Evolutionary conservation across 2,888 invertebrate genomes (phyloP).

Genomic region (Bembecia ichneumoniformis): DNA sequence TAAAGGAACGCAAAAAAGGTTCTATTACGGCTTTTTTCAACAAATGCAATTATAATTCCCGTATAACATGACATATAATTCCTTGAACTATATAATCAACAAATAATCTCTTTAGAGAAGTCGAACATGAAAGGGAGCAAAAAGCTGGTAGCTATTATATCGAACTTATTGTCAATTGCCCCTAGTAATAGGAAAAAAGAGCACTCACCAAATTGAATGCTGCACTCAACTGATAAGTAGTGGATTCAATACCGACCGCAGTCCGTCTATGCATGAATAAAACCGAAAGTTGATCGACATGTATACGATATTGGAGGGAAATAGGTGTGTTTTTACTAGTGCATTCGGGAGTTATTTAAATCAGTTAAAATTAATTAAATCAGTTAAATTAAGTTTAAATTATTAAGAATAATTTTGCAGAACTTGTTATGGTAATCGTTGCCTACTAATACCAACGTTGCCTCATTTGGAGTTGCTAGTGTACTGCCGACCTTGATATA

Average conservation of each 20-base stretch:
- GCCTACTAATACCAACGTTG: no score
- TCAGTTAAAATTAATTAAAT: no score
- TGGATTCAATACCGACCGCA: conserved; percentile 20
- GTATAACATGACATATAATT: not conserved
- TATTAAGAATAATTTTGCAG: no score
- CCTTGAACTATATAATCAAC: not conserved
- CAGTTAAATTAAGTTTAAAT: no score
- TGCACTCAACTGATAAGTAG: conserved; percentile 38
- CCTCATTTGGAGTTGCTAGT: no score
- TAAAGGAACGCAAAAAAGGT: no score
- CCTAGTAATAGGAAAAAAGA: conserved; percentile 15
- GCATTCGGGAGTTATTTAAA: no score
- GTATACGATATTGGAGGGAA: not conserved
- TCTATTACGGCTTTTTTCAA: no score
- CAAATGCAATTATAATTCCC: no score
- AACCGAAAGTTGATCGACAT: not conserved
- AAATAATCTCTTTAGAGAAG: not conserved
- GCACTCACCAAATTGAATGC: conserved; percentile 22
- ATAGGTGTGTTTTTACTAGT: no score
- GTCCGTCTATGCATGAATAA: conserved; percentile 21
- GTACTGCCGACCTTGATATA: no score
- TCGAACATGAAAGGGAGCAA: not conserved
- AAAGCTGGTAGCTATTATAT: not conserved
- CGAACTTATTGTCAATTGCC: conserved; percentile 13
- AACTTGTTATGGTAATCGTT: no score